Conservation (phyloP, 2,888 invertebrate species). For the Hyalella azteca region DNA sequence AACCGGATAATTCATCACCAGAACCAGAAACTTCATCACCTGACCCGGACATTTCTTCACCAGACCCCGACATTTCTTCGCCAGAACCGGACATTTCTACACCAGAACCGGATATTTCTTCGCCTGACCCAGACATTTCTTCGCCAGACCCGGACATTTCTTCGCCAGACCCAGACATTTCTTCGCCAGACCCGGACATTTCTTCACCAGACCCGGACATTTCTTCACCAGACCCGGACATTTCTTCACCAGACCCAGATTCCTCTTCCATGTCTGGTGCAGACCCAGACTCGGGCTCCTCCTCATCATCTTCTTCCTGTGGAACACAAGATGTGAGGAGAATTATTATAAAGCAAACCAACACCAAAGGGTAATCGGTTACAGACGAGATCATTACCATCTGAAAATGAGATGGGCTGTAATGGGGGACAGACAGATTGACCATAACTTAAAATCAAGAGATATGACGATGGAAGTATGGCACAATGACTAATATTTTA, state of each 20-base stretch:
- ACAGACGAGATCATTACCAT: no score
- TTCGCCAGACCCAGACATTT: conserved; percentile 21
- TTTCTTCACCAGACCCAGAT: conserved; percentile 59
- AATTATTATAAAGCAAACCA: no score
- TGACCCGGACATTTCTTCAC: conserved; percentile 42
- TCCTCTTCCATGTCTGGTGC: conserved; percentile 64
- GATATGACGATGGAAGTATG: no score
- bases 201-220: conserved; percentile 43
- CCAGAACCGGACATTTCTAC: conserved; percentile 29
- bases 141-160: conserved; percentile 32
- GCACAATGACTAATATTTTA: no score
- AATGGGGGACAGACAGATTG: no score
- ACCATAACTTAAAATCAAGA: no score
- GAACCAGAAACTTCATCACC: conserved; percentile 39
- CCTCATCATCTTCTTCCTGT: conserved; percentile 61
- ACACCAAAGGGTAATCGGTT: no score
- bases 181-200: conserved; percentile 35
- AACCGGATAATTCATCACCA: conserved; percentile 37
- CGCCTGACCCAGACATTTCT: conserved; percentile 29
- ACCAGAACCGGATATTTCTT: conserved; percentile 24
- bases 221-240: conserved; percentile 11
- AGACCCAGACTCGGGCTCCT: conserved; percentile 61
- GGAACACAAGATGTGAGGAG: no score
- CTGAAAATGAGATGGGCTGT: no score
- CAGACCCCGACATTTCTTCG: neutral